Evolutionary conservation across 2,888 invertebrate species (phyloP), one percentile per base, ranked within the genome.

Genomic region (Thalpophila matura): DNA sequence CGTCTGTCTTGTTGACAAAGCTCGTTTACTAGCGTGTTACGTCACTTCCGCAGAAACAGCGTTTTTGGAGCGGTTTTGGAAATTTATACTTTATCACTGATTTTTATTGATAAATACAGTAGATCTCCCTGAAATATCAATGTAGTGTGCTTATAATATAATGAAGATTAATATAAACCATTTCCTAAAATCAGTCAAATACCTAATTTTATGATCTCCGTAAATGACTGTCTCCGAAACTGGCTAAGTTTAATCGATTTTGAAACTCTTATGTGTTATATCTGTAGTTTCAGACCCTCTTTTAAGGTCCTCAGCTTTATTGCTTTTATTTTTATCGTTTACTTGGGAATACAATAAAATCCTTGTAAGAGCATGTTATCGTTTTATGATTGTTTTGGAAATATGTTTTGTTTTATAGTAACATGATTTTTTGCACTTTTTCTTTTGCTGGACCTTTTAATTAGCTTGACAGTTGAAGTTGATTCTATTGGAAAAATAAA

Each of bases 191-290:
- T n/a, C n/a, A n/a, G n/a, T n/a, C n/a, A n/a, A n/a, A n/a, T n/a
- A n/a, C n/a, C n/a, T n/a, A n/a, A n/a, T 64, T 79, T 79, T 77
- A 80, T 69, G 63, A 59, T 63, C 50, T 57, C 43, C 47, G 55
- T 67, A 74, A 74, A 68, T 63, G 61, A 56, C 63, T 51, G 59
- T 79, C 66, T 61, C 55, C 56, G 51, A 73, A 77, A 82, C 75
- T 75, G 80, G 73, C 69, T 51, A 89, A 88, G 79, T 88, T 88
- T 81, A 87, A 88, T 84, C 85, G 87, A 81, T 84, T 86, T 69
- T 55, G 63, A 64, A 65, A 57, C 68, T 67, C 61, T 70, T 75
- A 66, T 61, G 37, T 45, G 68, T 69, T 49, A 56, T 63, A 50
- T 60, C 50, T 61, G 42, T 63, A 69, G 71, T 70, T 64, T 56